Percentiles rank a stretch among this genome's conserved stretches.
Conservation (phyloP, 1,140 invertebrate species). For the Daktulosphaira vitifoliae region DNA sequence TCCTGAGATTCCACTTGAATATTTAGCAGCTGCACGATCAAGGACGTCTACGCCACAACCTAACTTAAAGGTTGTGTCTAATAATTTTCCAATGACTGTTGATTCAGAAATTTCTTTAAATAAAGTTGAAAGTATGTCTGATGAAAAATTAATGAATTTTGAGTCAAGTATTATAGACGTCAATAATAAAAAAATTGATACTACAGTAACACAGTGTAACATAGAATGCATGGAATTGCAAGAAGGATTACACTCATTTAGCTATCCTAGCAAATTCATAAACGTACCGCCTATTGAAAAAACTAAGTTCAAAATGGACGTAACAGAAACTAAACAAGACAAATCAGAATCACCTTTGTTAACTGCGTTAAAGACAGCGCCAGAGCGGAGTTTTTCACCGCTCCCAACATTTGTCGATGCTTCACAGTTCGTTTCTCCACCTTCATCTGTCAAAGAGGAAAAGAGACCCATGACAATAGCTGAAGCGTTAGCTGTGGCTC, state of each 20-base stretch:
- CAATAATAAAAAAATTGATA: neutral
- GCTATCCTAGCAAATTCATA: too few relatives aligned
- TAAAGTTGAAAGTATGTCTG: too few relatives aligned
- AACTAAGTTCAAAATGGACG: neutral
- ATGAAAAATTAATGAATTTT: too few relatives aligned
- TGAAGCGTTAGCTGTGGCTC: constrained; percentile 57
- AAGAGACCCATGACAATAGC: constrained; percentile 48
- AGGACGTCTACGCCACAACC: constrained; percentile 11
- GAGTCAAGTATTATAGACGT: too few relatives aligned
- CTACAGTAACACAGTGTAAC: neutral
- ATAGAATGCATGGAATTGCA: neutral
- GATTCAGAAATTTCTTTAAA: too few relatives aligned
- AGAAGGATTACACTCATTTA: too few relatives aligned
- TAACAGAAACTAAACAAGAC: neutral
- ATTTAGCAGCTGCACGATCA: neutral
- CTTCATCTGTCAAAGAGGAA: constrained; percentile 35
- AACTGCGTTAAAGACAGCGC: constrained; percentile 57
- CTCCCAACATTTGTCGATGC: constrained; percentile 29
- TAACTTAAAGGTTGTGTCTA: neutral
- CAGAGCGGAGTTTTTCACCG: constrained; percentile 53
- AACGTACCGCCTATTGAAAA: too few relatives aligned
- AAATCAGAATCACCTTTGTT: constrained; percentile 48
- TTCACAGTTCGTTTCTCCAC: constrained; percentile 8
- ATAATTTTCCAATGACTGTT: too few relatives aligned
- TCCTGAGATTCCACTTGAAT: constrained; percentile 35